Percentiles rank a stretch among this genome's conserved stretches.
phyloP scores from a whole-genome alignment of 2,888 invertebrate genomes.

The Drosophila colorata region DNA sequence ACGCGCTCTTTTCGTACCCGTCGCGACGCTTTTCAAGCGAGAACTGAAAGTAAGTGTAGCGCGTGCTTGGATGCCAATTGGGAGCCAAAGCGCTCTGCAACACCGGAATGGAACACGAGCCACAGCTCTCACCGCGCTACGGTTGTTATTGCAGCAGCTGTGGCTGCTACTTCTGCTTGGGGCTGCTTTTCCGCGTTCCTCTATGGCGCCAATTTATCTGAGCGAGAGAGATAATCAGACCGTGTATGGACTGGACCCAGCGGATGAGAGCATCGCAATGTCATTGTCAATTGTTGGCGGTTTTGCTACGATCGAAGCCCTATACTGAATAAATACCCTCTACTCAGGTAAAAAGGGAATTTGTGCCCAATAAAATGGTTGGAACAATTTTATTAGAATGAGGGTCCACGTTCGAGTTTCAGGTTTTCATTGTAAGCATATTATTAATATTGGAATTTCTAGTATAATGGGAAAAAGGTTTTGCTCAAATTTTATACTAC shows the following conservation, averaged over 20 bases:
- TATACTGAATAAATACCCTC: conserved; percentile 43
- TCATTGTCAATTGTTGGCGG: conserved; percentile 68
- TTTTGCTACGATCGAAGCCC: conserved; percentile 42
- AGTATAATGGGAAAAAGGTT: too few species aligned
- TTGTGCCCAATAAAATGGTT: neutral
- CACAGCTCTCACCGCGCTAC: conserved; percentile 13
- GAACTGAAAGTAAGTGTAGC: conserved; percentile 55
- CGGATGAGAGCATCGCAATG: conserved; percentile 56
- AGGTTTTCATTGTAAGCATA: too few species aligned
- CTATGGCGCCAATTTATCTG: conserved; percentile 56
- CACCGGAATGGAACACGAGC: conserved; percentile 55
- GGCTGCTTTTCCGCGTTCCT: conserved; percentile 44
- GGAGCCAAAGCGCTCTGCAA: conserved; percentile 39
- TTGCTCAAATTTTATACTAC: too few species aligned
- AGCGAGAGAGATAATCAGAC: conserved; percentile 15
- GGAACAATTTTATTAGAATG: neutral
- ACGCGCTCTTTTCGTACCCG: conserved; percentile 61
- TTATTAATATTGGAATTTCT: too few species aligned
- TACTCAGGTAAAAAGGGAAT: neutral
- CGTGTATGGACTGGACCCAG: conserved; percentile 31
- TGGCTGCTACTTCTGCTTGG: conserved; percentile 28
- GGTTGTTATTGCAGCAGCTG: conserved; percentile 11
- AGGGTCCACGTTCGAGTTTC: neutral
- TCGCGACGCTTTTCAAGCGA: conserved; percentile 66
- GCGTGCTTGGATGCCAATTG: conserved; percentile 61